These are phyloP conservation scores for Sebastes kiyomatsui DNA, from an alignment of 2,797 vertebrate genomes.

Conservation along the genomic window DNA sequence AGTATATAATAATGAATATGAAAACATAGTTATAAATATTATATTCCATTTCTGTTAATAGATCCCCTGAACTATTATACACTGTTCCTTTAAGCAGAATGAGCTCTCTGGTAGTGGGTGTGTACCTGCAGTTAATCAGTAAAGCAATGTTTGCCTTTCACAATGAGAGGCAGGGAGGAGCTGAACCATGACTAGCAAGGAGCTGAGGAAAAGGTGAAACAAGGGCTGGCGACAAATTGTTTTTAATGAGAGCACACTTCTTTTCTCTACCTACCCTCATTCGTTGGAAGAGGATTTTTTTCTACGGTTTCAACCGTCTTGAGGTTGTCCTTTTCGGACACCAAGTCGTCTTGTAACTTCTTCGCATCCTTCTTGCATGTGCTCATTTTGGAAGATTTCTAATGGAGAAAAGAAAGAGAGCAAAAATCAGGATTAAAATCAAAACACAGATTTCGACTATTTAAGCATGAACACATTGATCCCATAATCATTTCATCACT, in stretches of 20 bases:
- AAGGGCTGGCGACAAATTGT: neutral
- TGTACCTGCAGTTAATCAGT: constrained; percentile 27
- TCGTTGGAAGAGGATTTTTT: constrained; percentile 66
- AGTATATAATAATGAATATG: neutral
- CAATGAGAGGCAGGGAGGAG: neutral
- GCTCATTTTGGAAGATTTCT: constrained; percentile 71
- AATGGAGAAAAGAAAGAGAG: neutral
- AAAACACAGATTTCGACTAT: neutral
- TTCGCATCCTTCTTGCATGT: constrained; percentile 64
- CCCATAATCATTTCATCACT: neutral
- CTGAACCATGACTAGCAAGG: neutral
- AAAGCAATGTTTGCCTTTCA: constrained; percentile 26
- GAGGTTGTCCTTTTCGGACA: constrained; percentile 54
- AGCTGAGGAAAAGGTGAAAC: neutral
- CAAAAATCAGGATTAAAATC: neutral
- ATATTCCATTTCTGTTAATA: neutral
- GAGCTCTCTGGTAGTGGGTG: constrained; percentile 13
- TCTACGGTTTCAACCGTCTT: constrained; percentile 60
- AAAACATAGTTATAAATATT: neutral
- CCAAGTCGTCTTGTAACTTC: constrained; percentile 26
- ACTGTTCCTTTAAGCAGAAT: neutral
- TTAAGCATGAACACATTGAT: neutral
- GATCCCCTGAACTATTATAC: neutral
- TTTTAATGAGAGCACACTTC: neutral
- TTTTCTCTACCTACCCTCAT: constrained; percentile 65